Evolutionary conservation across 2,113 vertebrate genomes (phyloP), one percentile per base, ranked within the genome.

Genomic region (Ascaphus truei): DNA sequence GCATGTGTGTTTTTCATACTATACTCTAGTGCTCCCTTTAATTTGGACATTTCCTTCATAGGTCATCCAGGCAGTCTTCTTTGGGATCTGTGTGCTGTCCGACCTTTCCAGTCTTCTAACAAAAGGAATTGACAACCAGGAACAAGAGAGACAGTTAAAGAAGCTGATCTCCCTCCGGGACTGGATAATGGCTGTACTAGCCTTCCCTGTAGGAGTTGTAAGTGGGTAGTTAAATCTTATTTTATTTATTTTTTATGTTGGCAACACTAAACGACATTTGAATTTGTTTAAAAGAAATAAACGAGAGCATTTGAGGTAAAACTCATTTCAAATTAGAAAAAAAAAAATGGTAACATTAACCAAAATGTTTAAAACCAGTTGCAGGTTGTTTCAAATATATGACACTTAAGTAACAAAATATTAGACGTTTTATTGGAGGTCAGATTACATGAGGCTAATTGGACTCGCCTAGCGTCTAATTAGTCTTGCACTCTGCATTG

Each of bases 31-130:
- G 31, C 33, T 56, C 30, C 31, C 1, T 59, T 11, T 59, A 1
- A 37, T 7, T 3, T 4, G 0, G 4, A 5, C 5, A 51, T 20
- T 4, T 31, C 4, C 79, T 62, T 81, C 63, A 7, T 80, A 91
- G 97, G 97, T 98, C 71, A 96, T 99, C 85, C 97, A 99, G 83
- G 91, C 97, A 0, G 91, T 96, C 69, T 98, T 99, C 72, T 99
- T 99, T 0, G 96, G 94, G 2, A 88, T 98, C 82, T 98, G 96
- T 0, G 97, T 99, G 48, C 88, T 99, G 79, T 96, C 94, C 0
- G 97, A 99, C 36, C 86, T 98, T 18, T 98, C 96, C 75, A 95
- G 94, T 73, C 92, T 99, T 76, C 90, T 99, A 79, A 98, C 92
- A 1, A 94, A 93, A 84, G 95, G 92, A 39, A 91, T 88, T 26